Conservation (phyloP, 2,113 vertebrate species). For the Chroicocephalus ridibundus region DNA sequence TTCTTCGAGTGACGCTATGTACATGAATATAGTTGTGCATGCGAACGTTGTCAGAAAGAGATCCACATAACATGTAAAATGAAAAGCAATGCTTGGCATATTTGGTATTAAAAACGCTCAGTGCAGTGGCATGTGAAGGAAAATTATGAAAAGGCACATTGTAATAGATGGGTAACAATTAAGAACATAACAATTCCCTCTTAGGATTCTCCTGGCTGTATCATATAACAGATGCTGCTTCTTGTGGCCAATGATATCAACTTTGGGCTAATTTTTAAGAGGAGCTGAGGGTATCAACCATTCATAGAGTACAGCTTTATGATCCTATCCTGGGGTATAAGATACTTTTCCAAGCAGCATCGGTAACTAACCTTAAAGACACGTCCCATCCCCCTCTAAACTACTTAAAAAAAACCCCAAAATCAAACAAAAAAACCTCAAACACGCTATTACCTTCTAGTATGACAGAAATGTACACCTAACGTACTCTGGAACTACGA, state of each 20-base stretch:
- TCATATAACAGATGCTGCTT: neutral
- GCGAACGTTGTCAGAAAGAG: neutral
- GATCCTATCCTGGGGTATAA: neutral
- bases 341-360: neutral
- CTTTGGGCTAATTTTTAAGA: neutral
- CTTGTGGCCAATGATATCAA: neutral
- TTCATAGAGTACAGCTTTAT: neutral
- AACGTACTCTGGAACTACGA: neutral
- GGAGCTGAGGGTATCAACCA: neutral
- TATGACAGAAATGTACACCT: neutral
- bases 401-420: neutral
- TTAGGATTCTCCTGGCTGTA: neutral
- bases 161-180: neutral
- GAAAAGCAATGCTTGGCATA: neutral
- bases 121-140: neutral
- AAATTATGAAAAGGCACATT: neutral
- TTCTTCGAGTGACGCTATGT: neutral
- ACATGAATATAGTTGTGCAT: neutral
- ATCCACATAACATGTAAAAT: neutral
- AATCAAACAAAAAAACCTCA: neutral
- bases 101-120: neutral
- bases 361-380: neutral
- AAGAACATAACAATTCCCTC: neutral
- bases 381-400: fast-evolving
- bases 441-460: neutral